Evolutionary conservation across 2,113 vertebrate species (phyloP).

Genomic region (Pandion haliaetus): DNA sequence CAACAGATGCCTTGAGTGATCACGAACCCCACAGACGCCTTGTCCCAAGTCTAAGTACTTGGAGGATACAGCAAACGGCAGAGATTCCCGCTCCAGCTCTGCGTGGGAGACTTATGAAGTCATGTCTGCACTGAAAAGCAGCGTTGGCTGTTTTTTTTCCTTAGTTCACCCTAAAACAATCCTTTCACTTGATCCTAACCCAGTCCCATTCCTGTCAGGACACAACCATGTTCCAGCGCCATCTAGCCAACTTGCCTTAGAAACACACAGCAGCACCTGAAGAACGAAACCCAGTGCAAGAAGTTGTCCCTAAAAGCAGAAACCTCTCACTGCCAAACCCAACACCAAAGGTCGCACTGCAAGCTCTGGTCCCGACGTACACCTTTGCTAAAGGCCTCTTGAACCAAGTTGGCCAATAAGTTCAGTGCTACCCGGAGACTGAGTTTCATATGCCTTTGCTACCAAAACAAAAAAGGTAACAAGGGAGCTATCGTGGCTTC

Average conservation of each 20-base stretch:
- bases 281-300: rapidly evolving
- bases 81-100: neutral
- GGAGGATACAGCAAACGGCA: neutral
- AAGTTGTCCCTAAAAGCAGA: neutral
- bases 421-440: neutral
- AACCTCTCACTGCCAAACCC: neutral
- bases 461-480: neutral
- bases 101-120: neutral
- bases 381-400: neutral
- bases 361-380: neutral
- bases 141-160: rapidly evolving
- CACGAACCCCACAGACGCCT: neutral
- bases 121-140: neutral
- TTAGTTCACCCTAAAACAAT: neutral
- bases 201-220: neutral
- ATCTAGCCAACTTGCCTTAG: conserved; percentile 12
- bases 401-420: neutral
- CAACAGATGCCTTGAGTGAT: neutral
- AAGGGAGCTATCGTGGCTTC: neutral
- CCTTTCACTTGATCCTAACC: neutral
- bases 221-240: conserved; percentile 22
- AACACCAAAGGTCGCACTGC: rapidly evolving
- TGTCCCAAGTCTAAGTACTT: neutral
- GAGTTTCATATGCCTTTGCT: neutral
- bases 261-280: neutral